Percentiles rank a stretch among this genome's conserved stretches.
These are phyloP conservation scores for Illadopsis cleaveri DNA, from an alignment of 2,113 vertebrate genomes.

Conservation along the genomic window DNA sequence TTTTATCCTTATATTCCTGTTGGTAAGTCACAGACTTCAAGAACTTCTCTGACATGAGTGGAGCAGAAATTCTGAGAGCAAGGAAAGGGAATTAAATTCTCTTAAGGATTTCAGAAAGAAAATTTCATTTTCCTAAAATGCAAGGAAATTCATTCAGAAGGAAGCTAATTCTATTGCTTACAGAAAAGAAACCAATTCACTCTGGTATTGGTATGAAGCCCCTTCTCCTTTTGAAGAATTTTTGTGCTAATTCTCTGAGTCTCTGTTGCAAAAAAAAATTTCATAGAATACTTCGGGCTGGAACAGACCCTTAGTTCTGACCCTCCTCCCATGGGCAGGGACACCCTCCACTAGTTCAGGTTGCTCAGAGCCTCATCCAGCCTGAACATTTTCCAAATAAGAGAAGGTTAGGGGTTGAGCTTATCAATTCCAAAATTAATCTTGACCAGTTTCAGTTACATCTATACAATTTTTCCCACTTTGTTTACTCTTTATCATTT, in stretches of 20 bases:
- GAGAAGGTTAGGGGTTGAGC: neutral
- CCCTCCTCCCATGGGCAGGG: neutral
- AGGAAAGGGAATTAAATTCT: neutral
- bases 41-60: neutral
- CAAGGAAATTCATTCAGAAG: neutral
- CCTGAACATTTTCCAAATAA: neutral
- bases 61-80: neutral
- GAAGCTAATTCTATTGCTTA: neutral
- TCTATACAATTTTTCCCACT: neutral
- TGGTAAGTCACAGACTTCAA: neutral
- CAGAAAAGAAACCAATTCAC: neutral
- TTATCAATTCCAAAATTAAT: neutral
- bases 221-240: neutral
- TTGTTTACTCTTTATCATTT: neutral
- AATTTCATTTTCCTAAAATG: neutral
- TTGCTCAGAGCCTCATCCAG: neutral
- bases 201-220: neutral
- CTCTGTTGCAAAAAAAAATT: neutral
- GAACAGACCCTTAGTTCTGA: neutral
- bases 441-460: neutral
- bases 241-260: neutral
- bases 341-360: neutral
- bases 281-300: neutral
- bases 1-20: neutral
- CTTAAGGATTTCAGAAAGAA: neutral